Percentiles rank a stretch among this genome's conserved stretches.
Evolutionary conservation across 2,797 vertebrate genomes (phyloP).

Genomic region (Anguilla pacifica): DNA sequence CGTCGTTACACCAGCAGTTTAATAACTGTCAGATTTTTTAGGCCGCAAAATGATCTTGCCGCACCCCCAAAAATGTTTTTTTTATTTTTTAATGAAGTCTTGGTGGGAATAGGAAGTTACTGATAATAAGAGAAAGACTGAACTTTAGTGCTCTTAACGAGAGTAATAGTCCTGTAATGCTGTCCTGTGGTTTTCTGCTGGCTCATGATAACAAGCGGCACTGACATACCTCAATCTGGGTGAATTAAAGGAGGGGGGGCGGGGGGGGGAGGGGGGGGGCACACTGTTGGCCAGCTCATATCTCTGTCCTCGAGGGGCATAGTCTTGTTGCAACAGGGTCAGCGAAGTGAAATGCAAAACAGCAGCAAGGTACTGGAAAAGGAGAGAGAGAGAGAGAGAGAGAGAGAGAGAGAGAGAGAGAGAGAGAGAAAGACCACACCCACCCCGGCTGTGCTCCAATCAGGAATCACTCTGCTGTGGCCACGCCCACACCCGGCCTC

Average conservation of each 20-base stretch:
- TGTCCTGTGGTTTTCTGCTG: background rate
- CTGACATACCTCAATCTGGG: background rate
- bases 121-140: no score
- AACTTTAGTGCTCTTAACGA: background rate
- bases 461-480: background rate
- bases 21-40: background rate
- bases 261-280: no score
- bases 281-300: constrained; percentile 5
- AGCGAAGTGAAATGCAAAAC: background rate
- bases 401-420: background rate
- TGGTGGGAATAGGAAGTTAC: background rate
- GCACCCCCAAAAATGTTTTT: background rate
- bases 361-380: background rate
- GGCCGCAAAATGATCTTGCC: background rate
- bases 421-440: background rate
- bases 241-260: no score
- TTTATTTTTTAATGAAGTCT: background rate
- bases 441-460: background rate
- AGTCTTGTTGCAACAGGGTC: background rate
- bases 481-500: background rate
- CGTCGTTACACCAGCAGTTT: background rate
- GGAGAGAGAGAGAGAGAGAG: background rate
- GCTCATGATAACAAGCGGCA: background rate
- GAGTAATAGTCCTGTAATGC: background rate
- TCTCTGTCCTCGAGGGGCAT: background rate